Conservation (phyloP, 2,113 vertebrate genomes). For the Chiloscyllium plagiosum region DNA sequence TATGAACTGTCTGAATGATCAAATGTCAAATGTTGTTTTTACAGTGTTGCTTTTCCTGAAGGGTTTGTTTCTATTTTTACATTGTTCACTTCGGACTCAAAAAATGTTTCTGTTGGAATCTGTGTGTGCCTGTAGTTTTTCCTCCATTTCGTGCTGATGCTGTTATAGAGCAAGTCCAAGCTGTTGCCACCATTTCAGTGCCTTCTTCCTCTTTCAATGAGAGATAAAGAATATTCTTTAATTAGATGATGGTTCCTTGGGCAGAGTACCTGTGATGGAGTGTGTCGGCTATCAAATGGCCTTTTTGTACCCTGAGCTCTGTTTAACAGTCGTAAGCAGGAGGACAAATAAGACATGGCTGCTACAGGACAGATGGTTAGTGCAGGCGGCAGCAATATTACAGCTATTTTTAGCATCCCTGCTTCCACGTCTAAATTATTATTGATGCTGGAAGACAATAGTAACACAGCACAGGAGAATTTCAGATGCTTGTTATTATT, state of each 20-base stretch:
- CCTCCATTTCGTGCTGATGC: not conserved
- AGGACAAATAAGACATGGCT: slow-evolving; percentile 35
- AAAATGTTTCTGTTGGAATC: not conserved
- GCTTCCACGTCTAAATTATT: not conserved
- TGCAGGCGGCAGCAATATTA: not conserved
- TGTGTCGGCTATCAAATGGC: not conserved
- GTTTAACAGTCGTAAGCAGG: slow-evolving; percentile 8
- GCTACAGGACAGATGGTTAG: not conserved
- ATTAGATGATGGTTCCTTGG: not conserved
- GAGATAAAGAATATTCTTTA: not conserved
- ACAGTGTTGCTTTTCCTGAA: not conserved
- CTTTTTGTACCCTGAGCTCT: not conserved
- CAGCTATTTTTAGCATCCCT: slow-evolving; percentile 18
- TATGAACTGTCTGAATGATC: not conserved
- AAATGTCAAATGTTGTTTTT: not conserved
- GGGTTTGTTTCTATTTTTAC: not conserved
- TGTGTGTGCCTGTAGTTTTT: not conserved
- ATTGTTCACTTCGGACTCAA: not conserved
- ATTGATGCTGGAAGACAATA: not conserved
- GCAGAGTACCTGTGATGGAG: not conserved
- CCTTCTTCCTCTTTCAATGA: not conserved
- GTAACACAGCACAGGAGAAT: not conserved
- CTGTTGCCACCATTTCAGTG: not conserved
- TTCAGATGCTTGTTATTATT: not conserved
- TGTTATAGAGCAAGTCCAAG: not conserved